Conservation (phyloP, 2,888 invertebrate species). For the Cryptocephalus moraei region DNA sequence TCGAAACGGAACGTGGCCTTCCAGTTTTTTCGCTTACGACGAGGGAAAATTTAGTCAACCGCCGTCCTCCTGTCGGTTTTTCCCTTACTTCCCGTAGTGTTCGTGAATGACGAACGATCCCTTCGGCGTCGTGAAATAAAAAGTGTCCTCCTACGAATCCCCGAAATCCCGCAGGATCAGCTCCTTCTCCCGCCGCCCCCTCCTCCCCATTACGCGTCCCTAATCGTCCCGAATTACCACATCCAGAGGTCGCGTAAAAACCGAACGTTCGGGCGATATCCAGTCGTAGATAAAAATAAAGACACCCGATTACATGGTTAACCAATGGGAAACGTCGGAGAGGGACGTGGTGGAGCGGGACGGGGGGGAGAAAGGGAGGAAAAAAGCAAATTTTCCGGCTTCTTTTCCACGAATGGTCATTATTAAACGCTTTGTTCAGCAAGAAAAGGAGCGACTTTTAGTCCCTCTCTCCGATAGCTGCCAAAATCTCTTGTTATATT, state of each 20-base stretch:
- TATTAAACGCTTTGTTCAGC: slow-evolving; percentile 40
- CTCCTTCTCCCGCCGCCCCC: no score
- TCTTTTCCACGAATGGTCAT: slow-evolving; percentile 26
- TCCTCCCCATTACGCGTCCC: slow-evolving; percentile 4
- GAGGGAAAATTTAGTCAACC: no score
- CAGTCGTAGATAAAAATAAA: slow-evolving; percentile 17
- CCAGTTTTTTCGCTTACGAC: no score
- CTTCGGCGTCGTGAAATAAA: no score
- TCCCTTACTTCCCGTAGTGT: no score
- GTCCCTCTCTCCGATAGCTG: slow-evolving; percentile 26
- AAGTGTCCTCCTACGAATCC: no score
- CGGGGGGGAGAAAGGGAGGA: background rate
- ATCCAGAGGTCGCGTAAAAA: slow-evolving; percentile 19
- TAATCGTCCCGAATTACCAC: slow-evolving; percentile 26
- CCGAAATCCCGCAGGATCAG: no score
- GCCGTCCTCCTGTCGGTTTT: no score
- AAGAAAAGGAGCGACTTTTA: slow-evolving; percentile 29
- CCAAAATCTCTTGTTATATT: slow-evolving; percentile 34
- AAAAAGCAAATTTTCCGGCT: slow-evolving; percentile 4
- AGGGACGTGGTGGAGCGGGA: slow-evolving; percentile 15
- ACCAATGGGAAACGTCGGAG: slow-evolving; percentile 22
- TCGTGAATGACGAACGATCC: no score
- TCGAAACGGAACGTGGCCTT: no score
- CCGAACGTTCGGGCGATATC: slow-evolving; percentile 12
- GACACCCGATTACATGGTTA: slow-evolving; percentile 22